Conservation (phyloP, 1,140 invertebrate species). For the Zaprionus ornatus region DNA sequence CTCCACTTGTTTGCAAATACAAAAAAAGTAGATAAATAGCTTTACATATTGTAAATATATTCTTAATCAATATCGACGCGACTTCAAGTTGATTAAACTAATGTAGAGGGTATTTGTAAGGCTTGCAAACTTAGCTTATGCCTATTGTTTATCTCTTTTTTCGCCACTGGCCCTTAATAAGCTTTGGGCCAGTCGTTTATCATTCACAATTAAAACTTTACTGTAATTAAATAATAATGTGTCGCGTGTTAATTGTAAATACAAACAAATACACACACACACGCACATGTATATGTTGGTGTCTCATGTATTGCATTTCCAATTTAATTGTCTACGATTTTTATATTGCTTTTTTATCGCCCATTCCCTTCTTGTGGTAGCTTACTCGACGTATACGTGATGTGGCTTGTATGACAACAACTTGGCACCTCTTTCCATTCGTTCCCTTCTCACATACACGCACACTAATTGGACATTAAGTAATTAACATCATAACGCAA, state of each 20-base stretch:
- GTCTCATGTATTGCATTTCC: background rate
- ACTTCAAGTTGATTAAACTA: background rate
- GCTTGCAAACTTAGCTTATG: background rate
- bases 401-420: background rate
- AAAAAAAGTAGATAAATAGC: background rate
- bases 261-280: background rate
- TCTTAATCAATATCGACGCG: no score
- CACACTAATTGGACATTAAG: slow-evolving; percentile 66
- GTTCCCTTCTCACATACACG: background rate
- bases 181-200: slow-evolving; percentile 20
- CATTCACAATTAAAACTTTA: slow-evolving; percentile 58
- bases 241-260: slow-evolving; percentile 32
- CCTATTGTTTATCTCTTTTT: slow-evolving; percentile 5
- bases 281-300: background rate
- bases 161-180: slow-evolving; percentile 46
- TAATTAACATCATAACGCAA: slow-evolving; percentile 57
- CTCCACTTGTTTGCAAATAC: background rate
- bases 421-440: background rate
- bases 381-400: slow-evolving; percentile 29
- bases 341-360: slow-evolving; percentile 8
- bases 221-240: slow-evolving; percentile 53
- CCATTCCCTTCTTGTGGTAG: background rate
- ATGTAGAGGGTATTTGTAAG: slow-evolving; percentile 2
- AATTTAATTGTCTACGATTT: slow-evolving; percentile 16
- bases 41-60: no score